phyloP scores from a whole-genome alignment of 2,888 invertebrate species.

The Copidosoma aretas region DNA sequence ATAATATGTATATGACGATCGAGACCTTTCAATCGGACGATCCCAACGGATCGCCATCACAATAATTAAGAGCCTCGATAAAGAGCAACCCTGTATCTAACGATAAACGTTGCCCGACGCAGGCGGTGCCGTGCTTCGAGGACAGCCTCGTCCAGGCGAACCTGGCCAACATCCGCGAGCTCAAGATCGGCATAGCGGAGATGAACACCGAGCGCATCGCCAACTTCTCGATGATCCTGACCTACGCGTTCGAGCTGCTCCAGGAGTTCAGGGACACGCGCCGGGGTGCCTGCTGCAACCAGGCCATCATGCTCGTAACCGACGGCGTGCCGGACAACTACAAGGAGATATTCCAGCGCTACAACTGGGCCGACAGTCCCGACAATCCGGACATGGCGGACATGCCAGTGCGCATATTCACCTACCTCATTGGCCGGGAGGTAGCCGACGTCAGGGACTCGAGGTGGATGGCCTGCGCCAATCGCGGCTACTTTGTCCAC shows the following conservation, averaged over 20 bases:
- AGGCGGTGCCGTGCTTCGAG: slow-evolving; percentile 83
- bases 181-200: slow-evolving; percentile 80
- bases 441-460: slow-evolving; percentile 91
- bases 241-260: slow-evolving; percentile 87
- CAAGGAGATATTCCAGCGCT: slow-evolving; percentile 88
- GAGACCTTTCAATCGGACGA: too few species aligned
- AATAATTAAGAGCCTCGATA: too few species aligned
- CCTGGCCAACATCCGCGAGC: slow-evolving; percentile 80
- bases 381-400: slow-evolving; percentile 63
- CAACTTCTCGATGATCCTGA: slow-evolving; percentile 89
- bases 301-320: slow-evolving; percentile 98
- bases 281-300: slow-evolving; percentile 77
- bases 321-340: slow-evolving; percentile 96
- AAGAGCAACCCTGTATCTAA: too few species aligned
- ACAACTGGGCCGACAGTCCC: slow-evolving; percentile 80
- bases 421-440: slow-evolving; percentile 91
- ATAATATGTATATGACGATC: too few species aligned
- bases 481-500: slow-evolving; percentile 96
- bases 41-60: too few species aligned
- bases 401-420: slow-evolving; percentile 93
- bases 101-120: too few species aligned
- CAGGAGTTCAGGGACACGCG: slow-evolving; percentile 69
- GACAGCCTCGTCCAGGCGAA: slow-evolving; percentile 90
- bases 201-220: slow-evolving; percentile 88
- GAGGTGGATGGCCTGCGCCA: slow-evolving; percentile 98